Conservation (phyloP, 2,888 invertebrate genomes). For the Oasisia sp. region DNA sequence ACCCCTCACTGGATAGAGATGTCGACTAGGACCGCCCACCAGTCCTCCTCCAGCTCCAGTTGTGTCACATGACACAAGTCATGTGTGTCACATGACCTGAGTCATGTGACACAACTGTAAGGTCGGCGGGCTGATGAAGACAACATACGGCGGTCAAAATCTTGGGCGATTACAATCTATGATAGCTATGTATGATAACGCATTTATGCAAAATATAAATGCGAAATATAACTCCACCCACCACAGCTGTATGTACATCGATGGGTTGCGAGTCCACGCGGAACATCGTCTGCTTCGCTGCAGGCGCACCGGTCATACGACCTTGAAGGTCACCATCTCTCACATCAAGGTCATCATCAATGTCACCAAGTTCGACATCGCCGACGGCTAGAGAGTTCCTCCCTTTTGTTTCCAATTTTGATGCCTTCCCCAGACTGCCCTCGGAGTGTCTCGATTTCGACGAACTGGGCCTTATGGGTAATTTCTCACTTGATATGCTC, state of each 20-base stretch:
- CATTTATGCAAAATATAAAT: too few species aligned
- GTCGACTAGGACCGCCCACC: too few species aligned
- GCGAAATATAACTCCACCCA: not conserved
- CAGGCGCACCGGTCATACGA: not conserved
- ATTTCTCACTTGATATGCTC: constrained; percentile 7
- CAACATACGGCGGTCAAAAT: too few species aligned
- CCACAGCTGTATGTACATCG: constrained; percentile 29
- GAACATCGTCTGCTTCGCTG: not conserved
- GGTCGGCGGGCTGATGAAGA: too few species aligned
- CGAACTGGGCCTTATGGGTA: constrained; percentile 19
- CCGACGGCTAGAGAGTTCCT: not conserved
- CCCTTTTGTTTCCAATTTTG: not conserved
- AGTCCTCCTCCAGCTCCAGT: too few species aligned
- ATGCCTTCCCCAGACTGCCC: not conserved
- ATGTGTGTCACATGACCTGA: too few species aligned
- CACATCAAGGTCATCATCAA: constrained; percentile 20
- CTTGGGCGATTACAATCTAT: not conserved
- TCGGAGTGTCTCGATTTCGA: not conserved
- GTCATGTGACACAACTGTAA: too few species aligned
- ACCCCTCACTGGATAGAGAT: too few species aligned
- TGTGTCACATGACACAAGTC: too few species aligned
- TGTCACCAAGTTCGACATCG: constrained; percentile 3
- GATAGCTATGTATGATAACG: not conserved
- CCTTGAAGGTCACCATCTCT: not conserved
- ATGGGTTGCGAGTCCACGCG: constrained; percentile 22